Evolutionary conservation across 35 echinoderm and acorn worm genomes (phyloP).

Genomic region (Heliocidaris tuberculata): DNA sequence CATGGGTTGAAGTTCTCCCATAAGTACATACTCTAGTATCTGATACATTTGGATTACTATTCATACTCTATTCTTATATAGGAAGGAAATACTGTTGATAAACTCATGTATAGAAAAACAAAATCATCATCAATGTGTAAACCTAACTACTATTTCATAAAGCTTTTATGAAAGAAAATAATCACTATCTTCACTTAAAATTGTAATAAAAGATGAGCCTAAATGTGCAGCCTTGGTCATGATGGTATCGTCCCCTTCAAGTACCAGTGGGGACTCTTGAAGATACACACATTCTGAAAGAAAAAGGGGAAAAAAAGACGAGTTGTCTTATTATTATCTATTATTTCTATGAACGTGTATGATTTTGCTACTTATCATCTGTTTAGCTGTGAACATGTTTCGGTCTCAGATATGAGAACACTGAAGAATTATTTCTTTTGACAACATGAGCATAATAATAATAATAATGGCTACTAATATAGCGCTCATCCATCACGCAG

Average conservation of each 20-base stretch:
- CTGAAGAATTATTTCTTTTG: neutral
- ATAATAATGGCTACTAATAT: no score
- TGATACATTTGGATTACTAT: no score
- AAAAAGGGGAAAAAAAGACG: conserved; percentile 27
- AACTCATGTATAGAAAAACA: no score
- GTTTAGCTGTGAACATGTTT: no score
- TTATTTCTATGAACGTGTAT: neutral
- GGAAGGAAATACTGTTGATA: no score
- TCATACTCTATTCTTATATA: no score
- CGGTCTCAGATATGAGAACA: neutral
- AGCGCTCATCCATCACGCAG: no score
- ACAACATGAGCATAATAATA: neutral
- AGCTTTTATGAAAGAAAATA: neutral
- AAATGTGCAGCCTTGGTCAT: conserved; percentile 40
- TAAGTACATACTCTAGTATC: no score
- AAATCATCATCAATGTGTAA: no score
- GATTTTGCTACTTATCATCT: neutral
- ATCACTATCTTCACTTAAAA: conserved; percentile 29
- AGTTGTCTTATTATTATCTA: neutral
- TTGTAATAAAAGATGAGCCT: conserved; percentile 7
- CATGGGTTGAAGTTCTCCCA: no score
- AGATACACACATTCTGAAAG: conserved; percentile 66
- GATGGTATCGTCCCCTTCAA: conserved; percentile 65
- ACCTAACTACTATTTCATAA: no score
- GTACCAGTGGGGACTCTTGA: conserved; percentile 64